Conservation (phyloP, 2,797 vertebrate species). For the Otolemur crassicaudatus region DNA sequence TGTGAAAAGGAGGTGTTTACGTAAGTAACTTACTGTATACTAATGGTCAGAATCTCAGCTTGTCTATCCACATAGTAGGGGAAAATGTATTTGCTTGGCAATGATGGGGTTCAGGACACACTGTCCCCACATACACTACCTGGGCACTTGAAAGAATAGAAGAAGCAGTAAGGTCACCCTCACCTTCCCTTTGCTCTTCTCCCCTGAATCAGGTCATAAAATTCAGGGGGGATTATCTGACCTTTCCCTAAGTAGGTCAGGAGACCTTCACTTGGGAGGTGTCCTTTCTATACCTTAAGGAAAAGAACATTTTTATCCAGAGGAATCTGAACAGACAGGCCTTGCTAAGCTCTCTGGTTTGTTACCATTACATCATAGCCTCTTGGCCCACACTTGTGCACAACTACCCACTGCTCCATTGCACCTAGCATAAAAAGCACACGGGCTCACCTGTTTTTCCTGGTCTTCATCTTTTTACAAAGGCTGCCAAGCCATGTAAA, state of each 20-base stretch:
- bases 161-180: background rate
- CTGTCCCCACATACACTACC: background rate
- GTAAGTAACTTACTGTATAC: background rate
- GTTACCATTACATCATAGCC: background rate
- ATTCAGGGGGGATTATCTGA: background rate
- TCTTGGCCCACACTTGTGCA: background rate
- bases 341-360: background rate
- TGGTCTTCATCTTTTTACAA: background rate
- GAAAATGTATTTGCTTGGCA: background rate
- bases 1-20: background rate
- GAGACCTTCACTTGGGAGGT: background rate
- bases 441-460: background rate
- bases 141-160: background rate
- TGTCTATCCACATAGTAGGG: background rate
- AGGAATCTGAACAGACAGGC: background rate
- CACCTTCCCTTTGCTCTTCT: background rate
- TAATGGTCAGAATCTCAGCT: background rate
- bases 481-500: background rate
- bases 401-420: background rate
- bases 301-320: background rate
- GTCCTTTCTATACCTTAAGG: background rate
- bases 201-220: background rate
- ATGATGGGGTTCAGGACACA: background rate
- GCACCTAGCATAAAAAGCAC: background rate
- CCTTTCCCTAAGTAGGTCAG: background rate